Evolutionary conservation across 2,113 vertebrate species (phyloP), one percentile per base, ranked within the genome.

Genomic region (Xiphias gladius): DNA sequence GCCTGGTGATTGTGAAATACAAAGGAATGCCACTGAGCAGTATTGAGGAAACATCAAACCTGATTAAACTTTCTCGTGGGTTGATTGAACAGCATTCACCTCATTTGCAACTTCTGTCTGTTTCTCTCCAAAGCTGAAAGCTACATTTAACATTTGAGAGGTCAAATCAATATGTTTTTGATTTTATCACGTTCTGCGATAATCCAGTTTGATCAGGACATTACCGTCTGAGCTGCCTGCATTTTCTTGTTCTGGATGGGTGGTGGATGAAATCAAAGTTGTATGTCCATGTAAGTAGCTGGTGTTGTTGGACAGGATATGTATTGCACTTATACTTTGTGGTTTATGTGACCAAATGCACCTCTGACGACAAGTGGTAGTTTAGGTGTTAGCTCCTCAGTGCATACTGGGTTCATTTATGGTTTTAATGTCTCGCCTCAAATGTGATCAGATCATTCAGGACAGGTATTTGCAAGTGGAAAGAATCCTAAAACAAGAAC

Each of bases 1-100:
- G 76, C 97, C 98, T 99, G 72, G 0, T 19, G n/a, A 57, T 43
- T 1, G 43, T 26, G 52, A 32, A 14, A 83, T 6, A 65, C 8
- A 17, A 30, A 39, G 3, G 4, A 41, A 17, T 17, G 24, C 70
- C 9, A 50, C 4, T 46, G 20, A 26, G 4, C 64, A 55, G 46
- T 32, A 26, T 0, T 57, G 1, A 20, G 16, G 32, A 74, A 20
- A 65, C 6, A 1, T 2, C 13, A 59, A 54, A 30, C 19, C 17
- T 54, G 4, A 35, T 37, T 4, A 2, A 12, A 17, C 16, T 22
- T 54, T 52, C 20, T 54, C 50, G 20, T 10, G 7, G 16, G 13
- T 7, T 57, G 22, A 48, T 43, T 35, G 28, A 55, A 55, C 35
- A 11, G 10, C 35, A 12, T 17, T 12, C 14, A 46, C 19, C 16